Conservation (phyloP, 2,888 invertebrate species). For the Dynastes tityus region DNA sequence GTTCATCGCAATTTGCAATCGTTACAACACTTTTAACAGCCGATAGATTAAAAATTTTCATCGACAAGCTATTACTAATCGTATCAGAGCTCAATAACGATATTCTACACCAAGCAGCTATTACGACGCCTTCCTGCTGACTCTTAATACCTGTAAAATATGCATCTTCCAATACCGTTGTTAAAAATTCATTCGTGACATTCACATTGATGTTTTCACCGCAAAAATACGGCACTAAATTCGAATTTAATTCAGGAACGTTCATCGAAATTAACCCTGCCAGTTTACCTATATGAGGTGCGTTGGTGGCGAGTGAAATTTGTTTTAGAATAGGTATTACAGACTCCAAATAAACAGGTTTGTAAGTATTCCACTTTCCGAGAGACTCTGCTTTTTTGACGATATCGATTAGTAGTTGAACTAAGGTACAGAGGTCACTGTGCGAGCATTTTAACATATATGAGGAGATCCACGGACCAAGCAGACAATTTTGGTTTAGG, state of each 20-base stretch:
- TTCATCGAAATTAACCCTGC: constrained; percentile 61
- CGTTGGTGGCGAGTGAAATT: constrained; percentile 57
- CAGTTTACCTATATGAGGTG: constrained; percentile 62
- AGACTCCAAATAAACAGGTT: constrained; percentile 60
- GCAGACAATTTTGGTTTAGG: constrained; percentile 64
- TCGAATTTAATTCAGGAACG: constrained; percentile 28
- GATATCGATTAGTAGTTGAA: constrained; percentile 61
- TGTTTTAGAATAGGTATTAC: constrained; percentile 63
- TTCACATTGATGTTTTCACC: constrained; percentile 59
- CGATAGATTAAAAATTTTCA: constrained; percentile 62
- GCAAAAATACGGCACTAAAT: constrained; percentile 45
- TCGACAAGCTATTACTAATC: constrained; percentile 59
- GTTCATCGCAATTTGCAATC: constrained; percentile 57
- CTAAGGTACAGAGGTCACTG: constrained; percentile 61
- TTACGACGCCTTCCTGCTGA: constrained; percentile 61
- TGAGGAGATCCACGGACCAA: constrained; percentile 65
- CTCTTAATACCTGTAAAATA: constrained; percentile 58
- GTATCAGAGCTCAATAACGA: constrained; percentile 61
- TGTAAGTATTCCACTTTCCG: constrained; percentile 63
- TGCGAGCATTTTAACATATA: constrained; percentile 64
- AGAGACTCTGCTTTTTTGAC: constrained; percentile 58
- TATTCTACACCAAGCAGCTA: constrained; percentile 66
- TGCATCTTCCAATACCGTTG: constrained; percentile 60
- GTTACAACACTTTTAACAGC: constrained; percentile 52
- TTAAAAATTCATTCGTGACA: constrained; percentile 62